A percentile compares a stretch with the other conserved stretches of the same genome.
phyloP scores from a whole-genome alignment of 2,797 vertebrate genomes.

The Bovichtus variegatus region DNA sequence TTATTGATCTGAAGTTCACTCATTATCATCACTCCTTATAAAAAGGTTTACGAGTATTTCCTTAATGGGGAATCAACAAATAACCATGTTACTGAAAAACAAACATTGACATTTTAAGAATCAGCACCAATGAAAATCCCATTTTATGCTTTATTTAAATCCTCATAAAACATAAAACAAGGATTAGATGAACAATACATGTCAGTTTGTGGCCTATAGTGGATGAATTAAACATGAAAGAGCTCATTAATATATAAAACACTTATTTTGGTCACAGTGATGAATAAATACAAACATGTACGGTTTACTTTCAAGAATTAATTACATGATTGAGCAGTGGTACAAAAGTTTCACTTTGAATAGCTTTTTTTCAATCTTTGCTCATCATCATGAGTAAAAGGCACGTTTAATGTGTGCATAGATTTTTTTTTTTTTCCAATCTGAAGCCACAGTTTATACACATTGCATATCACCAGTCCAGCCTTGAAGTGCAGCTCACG shows the following conservation, averaged over 20 bases:
- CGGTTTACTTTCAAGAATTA: not conserved
- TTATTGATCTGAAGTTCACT: not conserved
- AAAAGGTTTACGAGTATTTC: not conserved
- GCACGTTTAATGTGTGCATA: constrained; percentile 38
- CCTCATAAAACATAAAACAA: not conserved
- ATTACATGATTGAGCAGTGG: not conserved
- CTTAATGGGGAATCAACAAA: not conserved
- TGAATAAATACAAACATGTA: constrained; percentile 50
- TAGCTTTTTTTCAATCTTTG: no score
- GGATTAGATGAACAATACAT: not conserved
- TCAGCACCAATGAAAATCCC: not conserved
- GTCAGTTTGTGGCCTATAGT: not conserved
- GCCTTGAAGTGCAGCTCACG: constrained; percentile 4
- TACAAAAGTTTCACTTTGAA: no score
- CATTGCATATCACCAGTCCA: constrained; percentile 11
- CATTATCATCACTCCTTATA: no score
- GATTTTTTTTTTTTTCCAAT: constrained; percentile 1
- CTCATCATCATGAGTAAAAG: constrained; percentile 30
- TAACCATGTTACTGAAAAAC: not conserved
- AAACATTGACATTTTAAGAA: not conserved
- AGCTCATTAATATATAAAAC: constrained; percentile 33
- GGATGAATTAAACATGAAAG: not conserved
- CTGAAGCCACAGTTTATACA: not conserved
- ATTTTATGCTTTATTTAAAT: constrained; percentile 41
- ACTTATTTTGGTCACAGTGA: not conserved